Base-by-base conservation (phyloP, 2,797 vertebrate genomes). In the Neostethus bicornis region DNA sequence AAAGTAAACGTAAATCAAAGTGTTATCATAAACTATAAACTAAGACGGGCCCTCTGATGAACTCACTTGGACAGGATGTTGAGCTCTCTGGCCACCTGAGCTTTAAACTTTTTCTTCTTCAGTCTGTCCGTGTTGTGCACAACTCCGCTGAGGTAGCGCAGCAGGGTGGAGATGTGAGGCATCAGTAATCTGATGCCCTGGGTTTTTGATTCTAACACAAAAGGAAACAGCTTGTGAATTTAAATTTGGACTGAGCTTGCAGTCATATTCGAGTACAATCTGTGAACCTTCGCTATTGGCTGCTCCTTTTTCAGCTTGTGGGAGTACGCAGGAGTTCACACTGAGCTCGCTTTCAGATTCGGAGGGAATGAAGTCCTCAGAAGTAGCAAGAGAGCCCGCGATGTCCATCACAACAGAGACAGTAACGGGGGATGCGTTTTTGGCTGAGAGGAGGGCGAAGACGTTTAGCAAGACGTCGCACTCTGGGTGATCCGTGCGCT, bases 41-140 rank as follows among this genome's bases (percentile, higher is more conserved):
- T n/a, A n/a, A n/a, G n/a, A n/a, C n/a, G n/a, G n/a, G 13, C 31
- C 1, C 8, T 17, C 17, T 38, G 16, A 55, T 10, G 8, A 17
- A 28, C 95, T 91, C 87, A 97, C 97, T 94, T 98, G 51, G 97
- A 99, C 57, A 99, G 95, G 80, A 99, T 96, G 86, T 92, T 96
- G 66, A 99, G 95, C 71, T 99, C 96, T 79, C 94, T 98, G 83
- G 93, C 92, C 76, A 98, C 94, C 87, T 96, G 95, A 1, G 64
- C 77, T 54, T 91, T 91, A 46, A 94, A 95, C 68, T 93, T 95
- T 77, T 95, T 98, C 90, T 94, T 96, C 72, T 91, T 95, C 43
- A 97, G 87, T 64, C 95, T 90, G 44, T 95, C 95, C 0, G 87
- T 65, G 77, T 90, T 95, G 59, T 93, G 77, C 29, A 98, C 94